Conservation (phyloP, 1,140 invertebrate genomes). For the Rhopalosiphum padi region DNA sequence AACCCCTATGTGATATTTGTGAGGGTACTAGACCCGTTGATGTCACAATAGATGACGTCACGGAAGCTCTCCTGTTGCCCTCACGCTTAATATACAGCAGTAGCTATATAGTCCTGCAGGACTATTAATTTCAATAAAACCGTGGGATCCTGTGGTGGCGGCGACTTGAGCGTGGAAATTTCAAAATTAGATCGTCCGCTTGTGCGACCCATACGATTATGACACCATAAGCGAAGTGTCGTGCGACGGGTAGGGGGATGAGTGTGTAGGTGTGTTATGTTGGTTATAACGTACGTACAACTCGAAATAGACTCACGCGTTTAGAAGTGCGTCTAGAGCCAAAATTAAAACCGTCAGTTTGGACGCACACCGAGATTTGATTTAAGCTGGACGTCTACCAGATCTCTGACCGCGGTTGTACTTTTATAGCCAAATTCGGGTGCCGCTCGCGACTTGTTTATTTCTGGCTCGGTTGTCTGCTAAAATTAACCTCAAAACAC, state of each 20-base stretch:
- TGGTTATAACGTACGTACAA: background rate
- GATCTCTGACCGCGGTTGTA: background rate
- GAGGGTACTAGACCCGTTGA: constrained; percentile 17
- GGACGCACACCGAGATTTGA: constrained; percentile 24
- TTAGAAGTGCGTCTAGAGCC: constrained; percentile 23
- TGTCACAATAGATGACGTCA: constrained; percentile 52
- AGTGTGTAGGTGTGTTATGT: background rate
- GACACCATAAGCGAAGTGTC: background rate
- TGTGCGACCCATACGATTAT: background rate
- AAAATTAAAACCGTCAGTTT: constrained; percentile 41
- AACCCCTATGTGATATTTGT: constrained; percentile 2
- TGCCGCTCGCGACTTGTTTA: background rate
- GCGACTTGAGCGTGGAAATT: background rate
- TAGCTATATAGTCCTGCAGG: background rate
- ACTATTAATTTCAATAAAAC: constrained; percentile 48
- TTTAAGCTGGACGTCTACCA: constrained; percentile 54
- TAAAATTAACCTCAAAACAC: constrained; percentile 42
- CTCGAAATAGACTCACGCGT: constrained; percentile 1
- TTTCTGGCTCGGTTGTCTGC: constrained; percentile 42
- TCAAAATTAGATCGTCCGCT: background rate
- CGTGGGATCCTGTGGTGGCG: background rate
- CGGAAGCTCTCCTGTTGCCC: constrained; percentile 28
- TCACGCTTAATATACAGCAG: background rate
- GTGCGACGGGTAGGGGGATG: background rate
- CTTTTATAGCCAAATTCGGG: constrained; percentile 48